Conservation (phyloP, 2,888 invertebrate species). For the Pyrocoelia pectoralis region DNA sequence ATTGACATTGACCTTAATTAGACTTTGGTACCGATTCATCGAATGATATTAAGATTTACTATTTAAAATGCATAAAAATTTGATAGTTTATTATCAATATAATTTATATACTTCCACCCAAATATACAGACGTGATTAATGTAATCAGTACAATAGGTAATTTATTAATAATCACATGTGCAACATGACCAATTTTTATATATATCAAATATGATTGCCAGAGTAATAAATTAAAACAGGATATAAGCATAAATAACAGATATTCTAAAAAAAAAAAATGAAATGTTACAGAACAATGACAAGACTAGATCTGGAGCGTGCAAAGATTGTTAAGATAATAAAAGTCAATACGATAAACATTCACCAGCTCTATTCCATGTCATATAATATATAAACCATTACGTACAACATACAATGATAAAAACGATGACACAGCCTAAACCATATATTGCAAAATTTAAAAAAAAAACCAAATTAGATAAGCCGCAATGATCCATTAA, state of each 20-base stretch:
- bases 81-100: conserved; percentile 49
- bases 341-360: not conserved
- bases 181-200: conserved; percentile 59
- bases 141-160: conserved; percentile 61
- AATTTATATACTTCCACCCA: conserved; percentile 61
- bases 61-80: not conserved
- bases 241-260: conserved; percentile 42
- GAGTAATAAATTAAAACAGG: conserved; percentile 49
- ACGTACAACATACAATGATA: conserved; percentile 26
- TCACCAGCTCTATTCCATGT: conserved; percentile 5
- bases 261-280: conserved; percentile 14
- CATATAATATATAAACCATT: not conserved
- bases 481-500: not conserved
- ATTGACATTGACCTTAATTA: too few species aligned
- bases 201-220: conserved; percentile 52
- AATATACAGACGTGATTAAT: conserved; percentile 65
- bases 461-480: not conserved
- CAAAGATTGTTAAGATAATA: not conserved
- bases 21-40: too few species aligned
- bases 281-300: too few species aligned
- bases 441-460: conserved; percentile 26
- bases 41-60: too few species aligned
- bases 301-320: conserved; percentile 23
- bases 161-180: conserved; percentile 62
- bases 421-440: conserved; percentile 50